Conservation (phyloP, 2,113 vertebrate species). For the Trichomycterus rosablanca region DNA sequence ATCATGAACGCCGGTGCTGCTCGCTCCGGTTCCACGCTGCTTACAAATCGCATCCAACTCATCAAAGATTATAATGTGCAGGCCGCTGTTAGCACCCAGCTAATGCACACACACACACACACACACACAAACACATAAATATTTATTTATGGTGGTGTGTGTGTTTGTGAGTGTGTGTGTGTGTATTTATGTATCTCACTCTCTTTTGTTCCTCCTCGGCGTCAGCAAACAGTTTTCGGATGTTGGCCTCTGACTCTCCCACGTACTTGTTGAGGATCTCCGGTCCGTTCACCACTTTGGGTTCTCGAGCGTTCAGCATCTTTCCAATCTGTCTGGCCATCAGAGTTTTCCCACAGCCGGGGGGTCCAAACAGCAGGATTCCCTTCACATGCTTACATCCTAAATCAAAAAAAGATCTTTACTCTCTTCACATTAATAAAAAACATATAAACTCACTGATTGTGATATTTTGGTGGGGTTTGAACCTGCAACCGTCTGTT, state of each 20-base stretch:
- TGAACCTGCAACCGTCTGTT: too few relatives aligned
- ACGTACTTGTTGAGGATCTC: constrained; percentile 98
- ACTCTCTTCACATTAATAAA: too few relatives aligned
- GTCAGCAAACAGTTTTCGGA: constrained; percentile 94
- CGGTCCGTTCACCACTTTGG: constrained; percentile 93
- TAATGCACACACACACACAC: constrained; percentile 39
- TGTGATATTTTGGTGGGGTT: too few relatives aligned
- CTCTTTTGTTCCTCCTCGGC: constrained; percentile 95
- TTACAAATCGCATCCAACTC: constrained; percentile 98
- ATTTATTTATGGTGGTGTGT: neutral
- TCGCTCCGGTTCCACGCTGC: constrained; percentile 91
- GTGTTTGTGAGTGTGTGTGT: neutral
- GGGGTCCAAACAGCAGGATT: constrained; percentile 90
- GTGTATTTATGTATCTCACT: constrained; percentile 61
- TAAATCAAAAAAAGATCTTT: too few relatives aligned
- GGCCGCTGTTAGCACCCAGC: constrained; percentile 95
- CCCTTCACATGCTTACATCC: constrained; percentile 98
- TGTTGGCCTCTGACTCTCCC: constrained; percentile 96
- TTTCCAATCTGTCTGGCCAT: constrained; percentile 98
- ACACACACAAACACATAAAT: constrained; percentile 2
- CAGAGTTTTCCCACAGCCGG: constrained; percentile 94
- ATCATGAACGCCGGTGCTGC: constrained; percentile 95
- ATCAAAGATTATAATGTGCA: constrained; percentile 98
- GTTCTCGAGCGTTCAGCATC: constrained; percentile 95
- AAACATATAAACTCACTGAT: too few relatives aligned